Evolutionary conservation across 2,797 vertebrate species (phyloP), one percentile per base, ranked within the genome.

Genomic region (Steatocranus sp.): DNA sequence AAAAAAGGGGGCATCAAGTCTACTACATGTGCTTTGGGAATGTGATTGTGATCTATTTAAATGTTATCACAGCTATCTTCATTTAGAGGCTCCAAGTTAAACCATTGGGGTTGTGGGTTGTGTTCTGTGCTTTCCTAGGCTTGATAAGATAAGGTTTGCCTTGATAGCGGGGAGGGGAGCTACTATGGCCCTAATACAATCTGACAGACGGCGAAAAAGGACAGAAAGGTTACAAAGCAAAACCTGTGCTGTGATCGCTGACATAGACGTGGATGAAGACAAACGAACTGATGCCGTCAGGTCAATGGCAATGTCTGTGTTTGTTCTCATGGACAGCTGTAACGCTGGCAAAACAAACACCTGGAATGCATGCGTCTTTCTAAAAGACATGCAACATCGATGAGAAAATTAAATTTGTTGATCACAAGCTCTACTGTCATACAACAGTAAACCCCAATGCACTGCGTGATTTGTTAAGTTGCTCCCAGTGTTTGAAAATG

Each of bases 231-330:
- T 86, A 76, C 87, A 83, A 36, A 81, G 76, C 54, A 83, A 87
- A 88, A 41, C 77, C 70, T 95, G 88, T 96, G 93, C 93, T 94
- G 87, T 86, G 89, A 86, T 87, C 56, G 78, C 49, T 43, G 76
- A 91, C 86, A 86, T 8, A 81, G 75, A 89, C 9, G 14, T 25
- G 79, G 78, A 85, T 79, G 79, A 86, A 81, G 85, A 90, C 75
- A 77, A 80, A 89, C 17, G 36, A 27, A 51, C 8, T 79, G 74
- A 77, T 3, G 50, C 68, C 34, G n/a, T 78, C 77, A 78, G 81
- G 61, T 85, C 48, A 48, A 74, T 8, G 7, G 53, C 11, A 32
- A 53, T 30, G 77, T 70, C 63, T 30, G 68, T 56, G 83, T 7
- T 80, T 75, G 85, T 75, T 88, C 81, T 74, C 32, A 6, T 38